Base-by-base conservation (phyloP, 2,113 vertebrate genomes). In the Amia ocellicauda region DNA sequence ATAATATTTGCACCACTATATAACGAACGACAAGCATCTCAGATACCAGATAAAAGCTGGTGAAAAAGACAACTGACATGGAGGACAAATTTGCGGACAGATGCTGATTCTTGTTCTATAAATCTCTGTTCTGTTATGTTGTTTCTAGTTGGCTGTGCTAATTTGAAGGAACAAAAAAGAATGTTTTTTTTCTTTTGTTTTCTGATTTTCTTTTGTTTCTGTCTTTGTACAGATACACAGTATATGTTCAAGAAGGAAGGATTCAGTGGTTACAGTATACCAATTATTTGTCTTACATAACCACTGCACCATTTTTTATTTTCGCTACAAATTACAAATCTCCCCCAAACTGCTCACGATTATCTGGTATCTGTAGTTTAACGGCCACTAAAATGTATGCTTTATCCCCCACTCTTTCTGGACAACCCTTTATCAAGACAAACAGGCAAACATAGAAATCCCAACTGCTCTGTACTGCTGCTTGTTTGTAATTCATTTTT, bases 111-210 rank as follows among this genome's bases (percentile, higher is more conserved):
- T 78, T 84, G 77, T 80, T 83, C 62, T 88, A 80, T 70, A 84
- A 83, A 83, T 78, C 71, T 82, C 73, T 75, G 67, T 77, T 86
- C 78, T 81, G 73, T 83, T 78, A 75, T 76, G 45, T 74, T 86
- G 69, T 85, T 67, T 82, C 86, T 78, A 84, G 84, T 85, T 82
- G 71, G 77, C 73, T 86, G 74, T 73, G 75, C 75, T 84, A 77
- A 77, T 88, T 88, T 81, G 83, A 86, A 89, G 85, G 83, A 84
- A 36, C 5, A 36, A 71, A 73, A 77, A 78, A 82, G 76, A 73
- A 79, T 75, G 76, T 71, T 45, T 62, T 79, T 82, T 60, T 56
- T 70, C 80, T 85, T 77, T 68, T 40, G 74, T 84, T 86, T 64
- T 80, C 64, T 72, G 64, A 63, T 40, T 58, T 47, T 55, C 29